Percentiles rank a stretch among this genome's conserved stretches.
These are phyloP conservation scores for Papilio helenus DNA, from an alignment of 1,140 invertebrate genomes.

Conservation along the genomic window DNA sequence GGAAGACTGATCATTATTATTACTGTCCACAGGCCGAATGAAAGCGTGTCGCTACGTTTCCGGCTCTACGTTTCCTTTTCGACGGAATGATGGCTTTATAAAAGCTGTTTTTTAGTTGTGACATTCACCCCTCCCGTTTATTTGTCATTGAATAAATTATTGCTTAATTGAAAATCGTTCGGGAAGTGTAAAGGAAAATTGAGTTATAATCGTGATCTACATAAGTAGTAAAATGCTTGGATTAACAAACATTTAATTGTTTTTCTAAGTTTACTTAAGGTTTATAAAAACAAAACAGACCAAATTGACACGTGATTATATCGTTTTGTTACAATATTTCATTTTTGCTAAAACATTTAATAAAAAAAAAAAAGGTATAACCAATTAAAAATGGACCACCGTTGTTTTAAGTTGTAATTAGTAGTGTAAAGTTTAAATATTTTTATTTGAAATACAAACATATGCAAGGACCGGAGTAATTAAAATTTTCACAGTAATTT, in stretches of 20 bases:
- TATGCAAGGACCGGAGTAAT: neutral
- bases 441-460: conserved; percentile 2
- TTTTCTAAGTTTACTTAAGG: neutral
- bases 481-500: conserved; percentile 14
- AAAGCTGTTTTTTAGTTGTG: conserved; percentile 68
- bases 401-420: conserved; percentile 1
- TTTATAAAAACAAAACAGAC: too few relatives aligned
- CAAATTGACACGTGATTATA: neutral
- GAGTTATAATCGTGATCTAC: neutral
- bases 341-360: neutral
- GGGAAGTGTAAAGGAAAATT: neutral
- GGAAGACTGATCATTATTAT: conserved; percentile 77
- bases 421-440: neutral
- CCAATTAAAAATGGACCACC: neutral
- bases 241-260: neutral
- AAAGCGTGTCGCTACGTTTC: conserved; percentile 61
- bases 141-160: conserved; percentile 53
- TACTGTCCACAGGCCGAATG: conserved; percentile 63
- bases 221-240: neutral
- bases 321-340: neutral
- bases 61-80: conserved; percentile 61
- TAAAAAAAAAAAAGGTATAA: neutral
- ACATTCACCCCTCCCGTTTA: conserved; percentile 52
- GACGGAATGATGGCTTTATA: conserved; percentile 66
- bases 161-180: conserved; percentile 33